Percentiles rank a stretch among this genome's conserved stretches.
Evolutionary conservation across 2,113 vertebrate species (phyloP).

Genomic region (Istiophorus platypterus): DNA sequence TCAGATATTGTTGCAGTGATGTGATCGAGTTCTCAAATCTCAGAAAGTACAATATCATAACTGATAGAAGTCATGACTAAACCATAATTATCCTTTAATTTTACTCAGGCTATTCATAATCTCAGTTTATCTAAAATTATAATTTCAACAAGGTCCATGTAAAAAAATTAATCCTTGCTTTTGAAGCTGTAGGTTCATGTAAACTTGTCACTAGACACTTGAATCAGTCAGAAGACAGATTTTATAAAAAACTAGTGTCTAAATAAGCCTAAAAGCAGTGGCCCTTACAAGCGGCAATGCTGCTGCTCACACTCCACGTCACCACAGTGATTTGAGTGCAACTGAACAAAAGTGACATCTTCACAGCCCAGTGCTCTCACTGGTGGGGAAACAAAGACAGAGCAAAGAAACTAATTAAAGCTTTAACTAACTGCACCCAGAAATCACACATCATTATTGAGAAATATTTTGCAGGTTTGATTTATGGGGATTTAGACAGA

Average conservation of each 20-base stretch:
- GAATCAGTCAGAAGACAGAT: not conserved
- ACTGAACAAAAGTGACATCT: slow-evolving; percentile 10
- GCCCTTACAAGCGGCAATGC: slow-evolving; percentile 4
- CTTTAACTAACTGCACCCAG: not conserved
- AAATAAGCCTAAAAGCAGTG: slow-evolving; percentile 3
- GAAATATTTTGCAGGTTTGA: too few relatives aligned
- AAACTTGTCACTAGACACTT: not conserved
- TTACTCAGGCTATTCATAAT: too few relatives aligned
- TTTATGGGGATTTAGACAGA: not conserved
- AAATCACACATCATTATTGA: not conserved
- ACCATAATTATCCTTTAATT: too few relatives aligned
- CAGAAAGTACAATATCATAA: too few relatives aligned
- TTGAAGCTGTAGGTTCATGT: not conserved
- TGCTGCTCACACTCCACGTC: slow-evolving; percentile 6
- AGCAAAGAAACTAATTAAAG: not conserved
- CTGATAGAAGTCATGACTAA: too few relatives aligned
- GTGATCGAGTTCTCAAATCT: too few relatives aligned
- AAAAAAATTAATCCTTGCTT: not conserved
- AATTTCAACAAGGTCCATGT: too few relatives aligned
- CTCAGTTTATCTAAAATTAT: too few relatives aligned
- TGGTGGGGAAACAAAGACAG: not conserved
- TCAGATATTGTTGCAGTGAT: too few relatives aligned
- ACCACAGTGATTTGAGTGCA: slow-evolving; percentile 8
- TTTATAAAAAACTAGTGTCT: not conserved
- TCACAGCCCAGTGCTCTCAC: not conserved